A percentile compares a stretch with the other conserved stretches of the same genome.
phyloP scores from a whole-genome alignment of 1,140 invertebrate species.

The Euura lappo region DNA sequence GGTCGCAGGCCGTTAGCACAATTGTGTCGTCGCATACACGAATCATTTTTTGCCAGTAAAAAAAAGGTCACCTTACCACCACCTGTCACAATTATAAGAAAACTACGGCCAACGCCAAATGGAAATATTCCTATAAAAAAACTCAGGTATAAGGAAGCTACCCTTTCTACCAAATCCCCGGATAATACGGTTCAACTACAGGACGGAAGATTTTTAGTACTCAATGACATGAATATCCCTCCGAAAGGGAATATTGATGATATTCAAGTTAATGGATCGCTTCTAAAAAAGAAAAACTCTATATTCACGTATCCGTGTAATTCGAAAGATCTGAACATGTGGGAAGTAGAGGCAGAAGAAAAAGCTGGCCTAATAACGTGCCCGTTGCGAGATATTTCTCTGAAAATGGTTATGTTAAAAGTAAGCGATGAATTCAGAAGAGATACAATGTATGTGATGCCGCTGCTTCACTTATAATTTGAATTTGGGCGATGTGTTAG shows the following conservation, averaged over 20 bases:
- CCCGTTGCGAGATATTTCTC: not conserved
- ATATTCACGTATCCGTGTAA: slow-evolving; percentile 9
- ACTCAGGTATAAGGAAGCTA: not conserved
- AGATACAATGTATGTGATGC: not conserved
- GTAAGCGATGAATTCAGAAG: not conserved
- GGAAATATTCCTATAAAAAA: not conserved
- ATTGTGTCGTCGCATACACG: slow-evolving; percentile 21
- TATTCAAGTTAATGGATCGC: not conserved
- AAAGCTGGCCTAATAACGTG: no score
- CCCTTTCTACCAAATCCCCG: not conserved
- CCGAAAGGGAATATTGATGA: not conserved
- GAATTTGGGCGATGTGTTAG: no score
- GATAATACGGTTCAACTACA: not conserved
- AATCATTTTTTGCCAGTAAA: slow-evolving; percentile 9
- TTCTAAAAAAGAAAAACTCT: not conserved
- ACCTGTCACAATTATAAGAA: not conserved
- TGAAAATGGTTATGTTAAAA: not conserved
- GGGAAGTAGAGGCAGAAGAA: no score
- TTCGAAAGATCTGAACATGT: slow-evolving; percentile 5
- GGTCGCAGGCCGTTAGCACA: slow-evolving; percentile 16
- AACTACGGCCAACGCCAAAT: not conserved
- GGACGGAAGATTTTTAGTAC: not conserved
- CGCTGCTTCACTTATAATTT: not conserved
- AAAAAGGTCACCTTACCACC: not conserved
- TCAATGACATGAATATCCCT: not conserved